Evolutionary conservation across 2,113 vertebrate genomes (phyloP).

Genomic region (Cyprinus carpio): DNA sequence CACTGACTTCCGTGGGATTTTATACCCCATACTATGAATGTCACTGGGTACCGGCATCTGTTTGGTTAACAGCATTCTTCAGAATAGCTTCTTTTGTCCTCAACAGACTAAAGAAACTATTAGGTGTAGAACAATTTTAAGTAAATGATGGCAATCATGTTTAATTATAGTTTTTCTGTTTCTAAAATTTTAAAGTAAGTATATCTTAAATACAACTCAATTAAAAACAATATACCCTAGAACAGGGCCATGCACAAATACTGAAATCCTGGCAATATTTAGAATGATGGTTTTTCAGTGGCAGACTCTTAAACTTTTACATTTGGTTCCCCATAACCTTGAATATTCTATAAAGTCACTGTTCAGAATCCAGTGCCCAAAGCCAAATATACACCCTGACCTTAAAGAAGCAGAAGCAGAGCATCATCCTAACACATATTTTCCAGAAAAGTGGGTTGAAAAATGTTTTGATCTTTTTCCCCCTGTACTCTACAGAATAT

Average conservation of each 20-base stretch:
- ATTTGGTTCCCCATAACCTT: not conserved
- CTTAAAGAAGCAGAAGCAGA: conserved; percentile 20
- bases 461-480: conserved; percentile 9
- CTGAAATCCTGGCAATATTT: not conserved
- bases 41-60: not conserved
- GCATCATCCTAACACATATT: conserved; percentile 10
- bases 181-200: not conserved
- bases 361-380: conserved; percentile 13
- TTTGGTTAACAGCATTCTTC: not conserved
- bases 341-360: not conserved
- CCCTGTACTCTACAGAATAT: not conserved
- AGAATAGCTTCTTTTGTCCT: not conserved
- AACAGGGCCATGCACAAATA: not conserved
- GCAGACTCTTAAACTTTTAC: not conserved
- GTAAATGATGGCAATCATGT: not conserved
- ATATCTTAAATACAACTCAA: not conserved
- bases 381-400: conserved; percentile 32
- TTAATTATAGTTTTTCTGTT: not conserved
- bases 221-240: not conserved
- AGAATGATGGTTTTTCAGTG: not conserved
- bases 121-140: not conserved
- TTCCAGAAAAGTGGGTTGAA: conserved; percentile 35
- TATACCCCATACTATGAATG: not conserved
- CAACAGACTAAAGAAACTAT: not conserved
- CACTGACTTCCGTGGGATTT: not conserved